Evolutionary conservation across 2,888 invertebrate genomes (phyloP).

Genomic region (Melipona beecheii): DNA sequence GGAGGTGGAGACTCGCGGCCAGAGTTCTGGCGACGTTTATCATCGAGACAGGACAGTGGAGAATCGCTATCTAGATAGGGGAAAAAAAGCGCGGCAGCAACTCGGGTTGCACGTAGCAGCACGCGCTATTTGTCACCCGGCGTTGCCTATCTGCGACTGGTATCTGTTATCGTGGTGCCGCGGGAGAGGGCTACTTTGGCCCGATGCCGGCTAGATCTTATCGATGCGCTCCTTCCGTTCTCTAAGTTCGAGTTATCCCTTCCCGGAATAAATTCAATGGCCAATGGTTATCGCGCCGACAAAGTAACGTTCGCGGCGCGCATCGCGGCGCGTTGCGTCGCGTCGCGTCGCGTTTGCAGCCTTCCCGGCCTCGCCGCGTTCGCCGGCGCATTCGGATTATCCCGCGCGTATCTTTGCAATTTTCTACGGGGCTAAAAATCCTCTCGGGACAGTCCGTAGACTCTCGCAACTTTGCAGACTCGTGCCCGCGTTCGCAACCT

Average conservation of each 20-base stretch:
- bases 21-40: constrained; percentile 64
- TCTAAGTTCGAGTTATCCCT: constrained; percentile 68
- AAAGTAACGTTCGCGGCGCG: constrained; percentile 57
- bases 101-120: constrained; percentile 65
- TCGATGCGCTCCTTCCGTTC: constrained; percentile 63
- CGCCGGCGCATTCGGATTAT: no score
- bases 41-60: constrained; percentile 73
- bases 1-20: constrained; percentile 18
- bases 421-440: not conserved
- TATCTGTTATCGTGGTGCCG: constrained; percentile 68
- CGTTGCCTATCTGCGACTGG: constrained; percentile 62
- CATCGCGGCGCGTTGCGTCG: constrained; percentile 40
- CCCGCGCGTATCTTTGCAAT: not conserved
- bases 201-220: constrained; percentile 68
- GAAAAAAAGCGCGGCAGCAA: constrained; percentile 49
- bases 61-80: constrained; percentile 65
- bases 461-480: not conserved
- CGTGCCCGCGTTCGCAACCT: not conserved
- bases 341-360: constrained; percentile 54
- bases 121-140: constrained; percentile 69
- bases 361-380: no score
- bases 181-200: constrained; percentile 65
- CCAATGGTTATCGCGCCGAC: constrained; percentile 73
- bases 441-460: not conserved
- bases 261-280: constrained; percentile 73